Percentiles rank a stretch among this genome's conserved stretches.
Conservation (phyloP, 2,797 vertebrate genomes). For the Notoglanidium macrostoma region DNA sequence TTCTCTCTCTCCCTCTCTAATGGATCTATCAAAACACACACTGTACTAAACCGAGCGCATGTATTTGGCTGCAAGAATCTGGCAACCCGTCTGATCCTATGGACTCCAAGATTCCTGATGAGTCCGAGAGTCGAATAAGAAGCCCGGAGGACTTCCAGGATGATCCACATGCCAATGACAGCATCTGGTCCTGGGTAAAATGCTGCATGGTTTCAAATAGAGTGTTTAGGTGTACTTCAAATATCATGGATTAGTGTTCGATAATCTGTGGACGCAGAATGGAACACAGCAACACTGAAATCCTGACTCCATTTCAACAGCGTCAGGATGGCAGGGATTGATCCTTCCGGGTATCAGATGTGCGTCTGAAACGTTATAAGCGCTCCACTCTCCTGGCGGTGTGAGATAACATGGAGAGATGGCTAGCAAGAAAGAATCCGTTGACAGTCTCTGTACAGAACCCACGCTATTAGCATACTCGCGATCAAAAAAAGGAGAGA, state of each 20-base stretch:
- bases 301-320: not conserved
- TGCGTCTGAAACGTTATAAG: not conserved
- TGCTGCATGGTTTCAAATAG: constrained; percentile 20
- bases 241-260: not conserved
- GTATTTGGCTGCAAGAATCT: constrained; percentile 17
- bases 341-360: not conserved
- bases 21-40: not conserved
- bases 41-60: not conserved
- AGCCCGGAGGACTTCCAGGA: constrained; percentile 67
- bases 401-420: not conserved
- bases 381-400: not conserved
- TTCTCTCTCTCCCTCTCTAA: not conserved
- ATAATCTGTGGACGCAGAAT: not conserved
- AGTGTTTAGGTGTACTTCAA: not conserved
- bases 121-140: constrained; percentile 63
- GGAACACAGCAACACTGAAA: not conserved
- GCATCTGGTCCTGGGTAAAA: constrained; percentile 79
- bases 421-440: not conserved
- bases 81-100: constrained; percentile 8
- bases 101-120: constrained; percentile 21
- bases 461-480: not conserved
- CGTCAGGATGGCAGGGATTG: not conserved
- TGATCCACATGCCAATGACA: constrained; percentile 61
- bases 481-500: too few species aligned
- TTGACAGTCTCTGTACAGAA: not conserved